Evolutionary conservation across 1,140 invertebrate species (phyloP), one percentile per base, ranked within the genome.

Genomic region (Akabosia matsudoensis): DNA sequence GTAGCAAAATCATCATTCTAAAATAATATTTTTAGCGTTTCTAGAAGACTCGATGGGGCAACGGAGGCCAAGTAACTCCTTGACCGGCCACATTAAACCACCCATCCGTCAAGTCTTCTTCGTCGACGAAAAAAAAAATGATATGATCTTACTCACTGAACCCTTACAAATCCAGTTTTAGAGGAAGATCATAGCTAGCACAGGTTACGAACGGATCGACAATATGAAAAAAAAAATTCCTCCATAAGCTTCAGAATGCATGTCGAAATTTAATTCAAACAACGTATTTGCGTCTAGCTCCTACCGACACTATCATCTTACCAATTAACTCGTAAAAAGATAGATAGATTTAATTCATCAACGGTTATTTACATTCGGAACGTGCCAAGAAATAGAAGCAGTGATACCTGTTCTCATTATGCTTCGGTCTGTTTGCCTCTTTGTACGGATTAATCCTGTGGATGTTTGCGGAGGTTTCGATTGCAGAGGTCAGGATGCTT

Each of bases 151-250:
- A 67, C 24, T 67, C 61, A 67, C 61, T 67, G 61, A 67, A 67
- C 61, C 61, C 61, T 67, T 67, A 67, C 61, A 31, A 67, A 67
- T 67, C 61, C 61, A 67, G 61, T 67, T 67, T 67, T 31, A 67
- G 26, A 67, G 61, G 61, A 67, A 67, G 30, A 67, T 18, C 18
- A 45, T 7, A 7, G 18, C 7, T 10, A 45, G 18, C 37, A 45
- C 37, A 7, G 18, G 37, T 7, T 18, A 45, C 18, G 18, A 45
- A 10, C 7, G 7, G 18, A 45, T 45, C 7, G 7, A 45, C 7
- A 10, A 18, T 45, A 45, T 45, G 37, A 10, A 45, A 18, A 31
- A 4, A 28, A n/a, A 7, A 67, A 67, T 67, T 14, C 61, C 54
- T 61, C 16, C 7, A n/a, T 22, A n/a, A 45, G 4, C 28, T 67